Conservation (phyloP, 1,140 invertebrate species). For the Trichomalopsis sarcophagae region DNA sequence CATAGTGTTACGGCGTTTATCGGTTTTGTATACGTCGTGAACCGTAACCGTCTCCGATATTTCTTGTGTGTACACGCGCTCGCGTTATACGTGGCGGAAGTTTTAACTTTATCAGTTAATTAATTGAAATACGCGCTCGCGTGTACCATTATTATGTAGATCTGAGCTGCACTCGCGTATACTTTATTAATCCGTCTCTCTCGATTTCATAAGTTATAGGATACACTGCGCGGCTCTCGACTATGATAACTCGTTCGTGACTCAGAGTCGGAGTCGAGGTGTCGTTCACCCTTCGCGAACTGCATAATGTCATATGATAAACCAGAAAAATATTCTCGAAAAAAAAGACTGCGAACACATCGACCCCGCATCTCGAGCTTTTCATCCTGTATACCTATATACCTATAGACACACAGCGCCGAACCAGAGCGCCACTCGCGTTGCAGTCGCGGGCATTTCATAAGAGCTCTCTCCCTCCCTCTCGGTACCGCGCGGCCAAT, state of each 20-base stretch:
- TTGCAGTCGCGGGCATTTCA: not conserved
- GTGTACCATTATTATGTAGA: not conserved
- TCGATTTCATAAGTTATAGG: not conserved
- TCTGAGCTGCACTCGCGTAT: not conserved
- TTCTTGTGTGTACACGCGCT: not conserved
- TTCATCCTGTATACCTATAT: too few relatives aligned
- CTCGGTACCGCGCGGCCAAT: not conserved
- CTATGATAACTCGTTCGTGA: not conserved
- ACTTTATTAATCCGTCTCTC: not conserved
- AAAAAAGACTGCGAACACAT: too few relatives aligned
- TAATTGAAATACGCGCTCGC: not conserved
- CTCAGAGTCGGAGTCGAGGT: not conserved
- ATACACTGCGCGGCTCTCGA: not conserved
- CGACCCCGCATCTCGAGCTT: too few relatives aligned
- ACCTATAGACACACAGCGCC: too few relatives aligned
- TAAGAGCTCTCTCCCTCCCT: not conserved
- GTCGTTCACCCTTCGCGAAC: not conserved
- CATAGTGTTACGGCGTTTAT: too few relatives aligned
- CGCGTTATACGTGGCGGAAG: not conserved
- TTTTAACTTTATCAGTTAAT: slow-evolving; percentile 1
- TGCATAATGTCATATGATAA: too few relatives aligned
- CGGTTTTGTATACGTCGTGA: too few relatives aligned
- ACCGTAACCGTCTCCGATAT: too few relatives aligned
- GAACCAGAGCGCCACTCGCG: not conserved
- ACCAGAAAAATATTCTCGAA: too few relatives aligned